Base-by-base conservation (phyloP, 2,888 invertebrate genomes). In the Hyalella azteca region DNA sequence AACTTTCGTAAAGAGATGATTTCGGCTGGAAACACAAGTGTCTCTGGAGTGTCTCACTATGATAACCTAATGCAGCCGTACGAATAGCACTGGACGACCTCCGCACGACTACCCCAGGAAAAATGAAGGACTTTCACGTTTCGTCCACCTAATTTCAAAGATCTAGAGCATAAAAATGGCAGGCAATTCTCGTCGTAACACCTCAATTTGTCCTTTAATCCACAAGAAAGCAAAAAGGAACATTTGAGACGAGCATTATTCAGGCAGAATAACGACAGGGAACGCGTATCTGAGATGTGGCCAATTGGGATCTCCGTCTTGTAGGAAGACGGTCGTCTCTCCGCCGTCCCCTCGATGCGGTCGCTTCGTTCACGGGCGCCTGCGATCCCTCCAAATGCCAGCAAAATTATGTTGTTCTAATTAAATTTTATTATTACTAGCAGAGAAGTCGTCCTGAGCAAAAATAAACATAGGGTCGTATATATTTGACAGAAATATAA, bases 131-230 rank as follows among this genome's bases (percentile, higher is more conserved):
- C 60, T 5, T 29, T 19, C 60, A 36, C 4, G 36, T 60, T 60
- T 36, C 29, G 36, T 1, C 36, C 60, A 29, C 60, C 60, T 60
- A 60, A 60, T 60, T 60, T 36, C 60, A 60, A 60, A 60, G 60
- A 36, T 60, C 60, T 19, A 5, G 60, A 29, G 60, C 36, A 60
- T n/a, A 60, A 60, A 60, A 60, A 60, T 60, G 60, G 36, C 26
- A 13, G 4, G 60, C 60, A 60, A 60, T 60, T 60, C 60, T 60
- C 60, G 60, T 60, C 60, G 60, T 60, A 60, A 60, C 60, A 36
- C 60, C 32, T 60, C 60, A 60, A 60, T 60, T 60, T 60, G 60
- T 60, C 60, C 60, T 60, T 60, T 60, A 60, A 60, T 60, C 32
- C 60, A 60, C 36, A 60, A 2, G 60, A 36, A 60, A 29, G 3